phyloP scores from a whole-genome alignment of 1,140 invertebrate genomes.

The Eupristina koningsbergeri region DNA sequence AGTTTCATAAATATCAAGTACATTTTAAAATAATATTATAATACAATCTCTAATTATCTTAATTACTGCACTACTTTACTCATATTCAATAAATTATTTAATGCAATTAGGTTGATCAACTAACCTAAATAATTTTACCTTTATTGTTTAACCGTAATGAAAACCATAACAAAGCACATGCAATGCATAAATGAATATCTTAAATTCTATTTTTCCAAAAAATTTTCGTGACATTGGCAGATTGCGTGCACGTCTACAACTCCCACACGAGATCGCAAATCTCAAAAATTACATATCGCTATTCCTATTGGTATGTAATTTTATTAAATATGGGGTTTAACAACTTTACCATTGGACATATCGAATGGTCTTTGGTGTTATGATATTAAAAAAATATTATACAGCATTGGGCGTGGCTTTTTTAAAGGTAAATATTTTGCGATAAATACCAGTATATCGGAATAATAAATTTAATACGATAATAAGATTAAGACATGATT shows the following conservation, averaged over 20 bases:
- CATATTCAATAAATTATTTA: not conserved
- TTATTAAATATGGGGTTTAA: conserved; percentile 13
- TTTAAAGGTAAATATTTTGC: not conserved
- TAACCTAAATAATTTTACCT: not conserved
- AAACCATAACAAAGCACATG: not conserved
- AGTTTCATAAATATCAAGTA: too few relatives aligned
- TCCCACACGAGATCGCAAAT: not conserved
- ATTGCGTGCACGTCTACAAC: not conserved
- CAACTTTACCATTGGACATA: not conserved
- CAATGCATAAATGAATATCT: not conserved
- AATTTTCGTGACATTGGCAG: not conserved
- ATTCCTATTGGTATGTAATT: not conserved
- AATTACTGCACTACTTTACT: not conserved
- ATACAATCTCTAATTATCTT: too few relatives aligned
- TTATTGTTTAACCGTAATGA: not conserved
- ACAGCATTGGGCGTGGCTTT: not conserved
- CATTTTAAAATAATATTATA: too few relatives aligned
- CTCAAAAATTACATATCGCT: not conserved
- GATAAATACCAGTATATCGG: not conserved
- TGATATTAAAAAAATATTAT: not conserved
- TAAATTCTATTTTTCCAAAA: not conserved
- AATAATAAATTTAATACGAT: not conserved
- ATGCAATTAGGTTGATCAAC: not conserved
- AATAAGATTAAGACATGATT: not conserved
- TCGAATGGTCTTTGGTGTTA: not conserved